Evolutionary conservation across 1,140 invertebrate species (phyloP), one percentile per base, ranked within the genome.

Genomic region (Anagrus nilaparvatae): DNA sequence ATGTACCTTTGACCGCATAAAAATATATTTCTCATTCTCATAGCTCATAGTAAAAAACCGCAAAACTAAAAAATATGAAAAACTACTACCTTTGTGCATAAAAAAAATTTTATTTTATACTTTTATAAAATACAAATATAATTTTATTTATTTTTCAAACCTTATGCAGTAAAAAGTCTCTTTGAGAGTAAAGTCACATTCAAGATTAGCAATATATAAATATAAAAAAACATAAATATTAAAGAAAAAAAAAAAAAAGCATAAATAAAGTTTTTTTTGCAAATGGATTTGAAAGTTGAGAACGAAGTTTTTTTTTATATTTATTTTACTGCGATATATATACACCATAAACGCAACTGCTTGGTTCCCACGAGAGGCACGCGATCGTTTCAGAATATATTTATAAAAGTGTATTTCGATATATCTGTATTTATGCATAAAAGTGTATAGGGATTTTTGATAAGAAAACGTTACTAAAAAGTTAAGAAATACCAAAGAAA

Each of bases 301-400:
- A 33, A 31, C 10, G 40, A 32, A 25, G 25, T 29, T 34, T 24
- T 19, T 29, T 30, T n/a, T n/a, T n/a, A n/a, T n/a, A n/a, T n/a
- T n/a, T n/a, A n/a, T n/a, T n/a, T n/a, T n/a, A n/a, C n/a, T n/a
- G n/a, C n/a, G n/a, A n/a, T n/a, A n/a, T n/a, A n/a, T n/a, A n/a
- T n/a, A n/a, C n/a, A n/a, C n/a, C n/a, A n/a, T n/a, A n/a, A n/a
- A n/a, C n/a, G n/a, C 12, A 12, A 13, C 8, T 28, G 25, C 21
- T 28, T n/a, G 9, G 18, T 55, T 57, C 47, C 43, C 52, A 53
- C 51, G 50, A 41, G 42, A 48, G 52, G 47, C 58, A 55, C 55
- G 58, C 53, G 51, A 54, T 54, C 49, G 43, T 16, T 23, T 23
- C 39, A 33, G 27, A 21, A 30, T 17, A 14, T 21, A 34, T 20